phyloP scores from a whole-genome alignment of 2,888 invertebrate genomes.

The Pimpla rufipes region DNA sequence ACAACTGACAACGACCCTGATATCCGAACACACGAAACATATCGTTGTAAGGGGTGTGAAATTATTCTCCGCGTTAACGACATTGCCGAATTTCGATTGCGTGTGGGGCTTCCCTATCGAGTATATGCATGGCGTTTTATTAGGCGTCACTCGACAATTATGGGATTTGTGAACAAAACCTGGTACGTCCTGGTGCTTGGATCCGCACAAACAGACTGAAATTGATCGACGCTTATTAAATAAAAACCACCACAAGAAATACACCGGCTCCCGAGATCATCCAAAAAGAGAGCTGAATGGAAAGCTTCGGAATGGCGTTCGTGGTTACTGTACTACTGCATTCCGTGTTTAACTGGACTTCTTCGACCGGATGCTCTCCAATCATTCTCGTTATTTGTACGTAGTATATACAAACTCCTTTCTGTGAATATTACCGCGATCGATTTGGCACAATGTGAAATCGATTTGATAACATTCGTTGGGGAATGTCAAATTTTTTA shows the following conservation, averaged over 20 bases:
- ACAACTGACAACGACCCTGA: constrained; percentile 18
- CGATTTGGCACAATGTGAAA: constrained; percentile 13
- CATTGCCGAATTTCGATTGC: constrained; percentile 54
- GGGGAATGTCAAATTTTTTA: constrained; percentile 24
- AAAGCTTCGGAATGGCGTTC: constrained; percentile 39
- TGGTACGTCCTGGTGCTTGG: constrained; percentile 16
- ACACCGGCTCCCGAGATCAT: constrained; percentile 10
- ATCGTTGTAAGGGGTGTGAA: constrained; percentile 52
- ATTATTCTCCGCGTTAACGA: constrained; percentile 31
- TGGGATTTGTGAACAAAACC: constrained; percentile 50
- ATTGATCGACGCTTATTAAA: constrained; percentile 33
- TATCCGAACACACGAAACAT: constrained; percentile 29
- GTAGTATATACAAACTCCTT: constrained; percentile 23
- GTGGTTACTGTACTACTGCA: constrained; percentile 22
- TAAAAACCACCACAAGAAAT: constrained; percentile 35
- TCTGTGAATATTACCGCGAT: constrained; percentile 16
- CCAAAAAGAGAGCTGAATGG: constrained; percentile 17
- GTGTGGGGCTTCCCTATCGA: constrained; percentile 59
- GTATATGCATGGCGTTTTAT: constrained; percentile 61
- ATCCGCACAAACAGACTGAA: constrained; percentile 31
- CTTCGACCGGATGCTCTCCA: constrained; percentile 18
- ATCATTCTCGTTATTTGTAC: constrained; percentile 21
- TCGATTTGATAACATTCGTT: constrained; percentile 38
- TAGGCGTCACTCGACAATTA: constrained; percentile 54
- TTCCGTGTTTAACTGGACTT: constrained; percentile 40